These are phyloP conservation scores for Cephus runcator DNA, from an alignment of 2,888 invertebrate species.

Conservation along the genomic window DNA sequence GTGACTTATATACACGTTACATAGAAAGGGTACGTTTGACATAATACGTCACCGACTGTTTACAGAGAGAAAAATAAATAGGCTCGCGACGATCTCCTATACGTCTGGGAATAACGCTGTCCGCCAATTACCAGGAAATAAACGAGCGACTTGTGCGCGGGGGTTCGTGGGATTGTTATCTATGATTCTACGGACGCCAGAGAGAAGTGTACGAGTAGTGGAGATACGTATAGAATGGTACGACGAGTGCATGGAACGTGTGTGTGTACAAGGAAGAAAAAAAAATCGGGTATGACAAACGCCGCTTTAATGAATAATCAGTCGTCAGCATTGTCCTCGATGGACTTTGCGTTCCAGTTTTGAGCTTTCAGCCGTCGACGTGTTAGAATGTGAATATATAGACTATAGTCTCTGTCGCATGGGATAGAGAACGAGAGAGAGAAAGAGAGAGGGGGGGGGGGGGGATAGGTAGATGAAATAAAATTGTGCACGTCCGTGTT, in stretches of 20 bases:
- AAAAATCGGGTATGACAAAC: background rate
- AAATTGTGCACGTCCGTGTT: constrained; percentile 1
- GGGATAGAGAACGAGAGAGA: background rate
- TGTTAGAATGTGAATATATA: background rate
- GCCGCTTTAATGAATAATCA: constrained; percentile 4
- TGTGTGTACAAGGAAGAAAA: background rate
- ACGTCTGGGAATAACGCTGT: background rate
- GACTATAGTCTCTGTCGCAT: background rate
- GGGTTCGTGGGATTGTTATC: background rate
- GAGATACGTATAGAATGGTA: background rate
- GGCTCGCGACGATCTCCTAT: background rate
- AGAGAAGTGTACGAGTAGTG: background rate
- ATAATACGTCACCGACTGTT: background rate
- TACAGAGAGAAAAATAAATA: background rate
- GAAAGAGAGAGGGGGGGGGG: no score
- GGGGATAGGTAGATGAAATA: background rate
- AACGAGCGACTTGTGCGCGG: background rate
- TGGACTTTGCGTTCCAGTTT: background rate
- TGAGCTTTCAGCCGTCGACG: background rate
- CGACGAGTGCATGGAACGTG: background rate
- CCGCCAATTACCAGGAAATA: background rate
- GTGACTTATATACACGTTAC: background rate
- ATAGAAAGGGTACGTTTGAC: background rate
- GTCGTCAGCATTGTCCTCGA: background rate
- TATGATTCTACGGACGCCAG: background rate